A percentile compares a stretch with the other conserved stretches of the same genome.
phyloP scores from a whole-genome alignment of 2,113 vertebrate species.

The Corythornis madagascariensis region DNA sequence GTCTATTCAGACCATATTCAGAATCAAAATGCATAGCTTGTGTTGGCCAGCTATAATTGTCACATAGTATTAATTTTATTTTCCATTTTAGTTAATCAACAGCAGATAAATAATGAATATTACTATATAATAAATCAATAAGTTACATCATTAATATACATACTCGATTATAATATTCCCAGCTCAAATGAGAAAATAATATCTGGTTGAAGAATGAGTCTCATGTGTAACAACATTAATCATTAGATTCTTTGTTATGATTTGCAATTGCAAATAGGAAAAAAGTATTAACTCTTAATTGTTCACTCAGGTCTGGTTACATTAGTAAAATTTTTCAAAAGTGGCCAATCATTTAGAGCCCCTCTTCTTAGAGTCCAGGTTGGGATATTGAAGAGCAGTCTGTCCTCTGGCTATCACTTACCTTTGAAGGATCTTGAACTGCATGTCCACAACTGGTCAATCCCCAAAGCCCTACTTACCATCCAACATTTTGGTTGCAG shows the following conservation, averaged over 20 bases:
- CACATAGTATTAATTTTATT: not conserved
- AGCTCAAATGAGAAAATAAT: not conserved
- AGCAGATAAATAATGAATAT: not conserved
- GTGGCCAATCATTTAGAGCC: not conserved
- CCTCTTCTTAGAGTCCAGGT: not conserved
- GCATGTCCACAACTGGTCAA: not conserved
- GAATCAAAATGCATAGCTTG: not conserved
- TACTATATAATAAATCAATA: not conserved
- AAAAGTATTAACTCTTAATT: not conserved
- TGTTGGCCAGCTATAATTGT: not conserved
- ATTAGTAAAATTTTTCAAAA: not conserved
- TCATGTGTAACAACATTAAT: not conserved
- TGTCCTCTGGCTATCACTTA: not conserved
- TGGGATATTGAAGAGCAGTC: not conserved
- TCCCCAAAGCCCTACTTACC: not conserved
- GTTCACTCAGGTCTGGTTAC: not conserved
- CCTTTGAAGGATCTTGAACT: not conserved
- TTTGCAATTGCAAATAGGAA: not conserved
- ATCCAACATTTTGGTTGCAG: not conserved
- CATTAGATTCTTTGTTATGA: not conserved
- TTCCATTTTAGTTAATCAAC: not conserved
- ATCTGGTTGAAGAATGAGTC: not conserved
- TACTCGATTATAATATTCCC: not conserved
- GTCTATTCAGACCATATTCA: not conserved
- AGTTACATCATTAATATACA: not conserved